phyloP scores from a whole-genome alignment of 92 coral and sea anemone species.

The Epizoanthus fatuus region DNA sequence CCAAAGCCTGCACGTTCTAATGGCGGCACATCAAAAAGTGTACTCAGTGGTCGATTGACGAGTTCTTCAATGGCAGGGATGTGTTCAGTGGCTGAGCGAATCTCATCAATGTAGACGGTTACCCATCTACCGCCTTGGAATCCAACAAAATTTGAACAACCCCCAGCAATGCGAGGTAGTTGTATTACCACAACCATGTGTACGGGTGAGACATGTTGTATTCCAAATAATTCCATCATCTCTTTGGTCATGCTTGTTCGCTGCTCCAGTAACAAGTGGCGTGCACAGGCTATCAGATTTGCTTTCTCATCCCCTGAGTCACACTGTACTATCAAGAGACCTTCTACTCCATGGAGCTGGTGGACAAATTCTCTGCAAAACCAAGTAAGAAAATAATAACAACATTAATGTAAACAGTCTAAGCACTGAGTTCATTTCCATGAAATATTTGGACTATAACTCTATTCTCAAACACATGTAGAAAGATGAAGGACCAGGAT shows the following conservation, averaged over 20 bases:
- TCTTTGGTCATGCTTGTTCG: constrained; percentile 37
- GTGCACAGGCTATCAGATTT: constrained; percentile 71
- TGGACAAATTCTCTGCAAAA: constrained; percentile 65
- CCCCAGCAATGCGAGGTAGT: constrained; percentile 78
- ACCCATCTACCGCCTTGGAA: constrained; percentile 85
- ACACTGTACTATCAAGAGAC: constrained; percentile 74
- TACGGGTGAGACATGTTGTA: not conserved
- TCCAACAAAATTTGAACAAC: constrained; percentile 73
- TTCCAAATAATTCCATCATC: constrained; percentile 5
- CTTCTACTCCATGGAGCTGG: constrained; percentile 65
- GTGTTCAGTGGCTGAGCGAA: constrained; percentile 67
- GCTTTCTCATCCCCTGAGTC: constrained; percentile 65
- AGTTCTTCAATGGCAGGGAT: constrained; percentile 71
- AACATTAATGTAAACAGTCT: too few species aligned
- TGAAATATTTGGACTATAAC: too few species aligned
- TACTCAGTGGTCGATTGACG: constrained; percentile 72
- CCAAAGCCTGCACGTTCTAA: constrained; percentile 12
- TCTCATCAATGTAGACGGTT: constrained; percentile 83
- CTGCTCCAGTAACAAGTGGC: constrained; percentile 69
- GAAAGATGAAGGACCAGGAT: too few species aligned
- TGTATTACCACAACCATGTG: constrained; percentile 78
- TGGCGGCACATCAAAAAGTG: constrained; percentile 49
- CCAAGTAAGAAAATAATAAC: not conserved
- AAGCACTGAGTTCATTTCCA: too few species aligned
- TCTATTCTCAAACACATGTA: too few species aligned